A percentile compares a stretch with the other conserved stretches of the same genome.
Conservation (phyloP, 2,888 invertebrate genomes). For the Trissoscelio sp. region DNA sequence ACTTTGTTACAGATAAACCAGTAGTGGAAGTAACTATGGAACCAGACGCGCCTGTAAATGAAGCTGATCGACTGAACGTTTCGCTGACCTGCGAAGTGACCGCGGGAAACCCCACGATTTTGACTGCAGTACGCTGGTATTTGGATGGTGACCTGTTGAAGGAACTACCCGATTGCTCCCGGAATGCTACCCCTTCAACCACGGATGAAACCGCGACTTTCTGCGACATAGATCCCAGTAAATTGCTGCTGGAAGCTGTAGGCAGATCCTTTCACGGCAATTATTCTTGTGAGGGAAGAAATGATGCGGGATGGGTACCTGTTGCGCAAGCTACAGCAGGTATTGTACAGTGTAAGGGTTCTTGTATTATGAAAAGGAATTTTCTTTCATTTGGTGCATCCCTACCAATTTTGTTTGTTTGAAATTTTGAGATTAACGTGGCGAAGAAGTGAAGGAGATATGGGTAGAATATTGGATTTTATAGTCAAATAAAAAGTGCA, state of each 20-base stretch:
- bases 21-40: constrained; percentile 91
- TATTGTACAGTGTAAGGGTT: constrained; percentile 90
- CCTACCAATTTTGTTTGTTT: no score
- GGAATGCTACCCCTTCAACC: constrained; percentile 79
- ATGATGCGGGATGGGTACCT: constrained; percentile 94
- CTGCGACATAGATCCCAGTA: constrained; percentile 94
- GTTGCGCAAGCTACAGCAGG: constrained; percentile 91
- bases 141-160: constrained; percentile 92
- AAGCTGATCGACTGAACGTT: constrained; percentile 91
- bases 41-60: constrained; percentile 90
- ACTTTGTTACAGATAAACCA: constrained; percentile 89
- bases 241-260: constrained; percentile 93
- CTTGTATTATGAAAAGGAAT: no score
- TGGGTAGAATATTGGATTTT: no score
- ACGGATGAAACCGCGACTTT: constrained; percentile 84
- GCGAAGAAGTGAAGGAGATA: no score
- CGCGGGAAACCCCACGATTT: constrained; percentile 90
- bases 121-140: constrained; percentile 93
- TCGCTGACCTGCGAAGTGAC: constrained; percentile 92
- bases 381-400: no score
- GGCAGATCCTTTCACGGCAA: constrained; percentile 95
- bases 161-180: constrained; percentile 92
- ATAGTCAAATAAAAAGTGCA: no score
- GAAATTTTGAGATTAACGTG: no score
- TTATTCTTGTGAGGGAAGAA: constrained; percentile 96